A percentile compares a stretch with the other conserved stretches of the same genome.
Conservation (phyloP, 1,140 invertebrate genomes). For the Zaprionus ornatus region DNA sequence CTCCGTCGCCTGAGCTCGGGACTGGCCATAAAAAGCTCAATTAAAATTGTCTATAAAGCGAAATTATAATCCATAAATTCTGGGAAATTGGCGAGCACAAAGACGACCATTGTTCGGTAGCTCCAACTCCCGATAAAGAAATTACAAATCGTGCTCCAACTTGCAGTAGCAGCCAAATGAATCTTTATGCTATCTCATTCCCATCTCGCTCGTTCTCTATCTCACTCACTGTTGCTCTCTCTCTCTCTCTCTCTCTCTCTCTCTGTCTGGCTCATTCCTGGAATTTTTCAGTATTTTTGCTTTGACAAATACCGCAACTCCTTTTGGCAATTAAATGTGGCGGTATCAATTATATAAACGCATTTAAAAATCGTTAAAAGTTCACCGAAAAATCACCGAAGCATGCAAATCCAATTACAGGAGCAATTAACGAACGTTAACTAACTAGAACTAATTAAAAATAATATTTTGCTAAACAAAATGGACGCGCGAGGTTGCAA, state of each 20-base stretch:
- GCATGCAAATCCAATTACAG: conserved; percentile 79
- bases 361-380: conserved; percentile 57
- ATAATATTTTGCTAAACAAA: conserved; percentile 76
- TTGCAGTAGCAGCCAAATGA: conserved; percentile 34
- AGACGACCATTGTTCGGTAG: conserved; percentile 53
- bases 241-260: neutral
- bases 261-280: conserved; percentile 4
- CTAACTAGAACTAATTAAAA: conserved; percentile 82
- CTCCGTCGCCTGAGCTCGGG: neutral
- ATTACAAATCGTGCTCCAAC: conserved; percentile 61
- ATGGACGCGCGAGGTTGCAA: conserved; percentile 23
- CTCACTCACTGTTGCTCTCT: neutral
- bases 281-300: conserved; percentile 34
- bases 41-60: conserved; percentile 81
- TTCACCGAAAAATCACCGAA: conserved; percentile 68
- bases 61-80: conserved; percentile 83
- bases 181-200: conserved; percentile 25
- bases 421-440: conserved; percentile 78
- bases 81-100: conserved; percentile 81
- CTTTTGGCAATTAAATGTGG: conserved; percentile 54
- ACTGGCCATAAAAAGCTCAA: conserved; percentile 76
- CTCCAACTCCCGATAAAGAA: conserved; percentile 55
- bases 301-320: conserved; percentile 47
- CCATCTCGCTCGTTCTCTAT: neutral
- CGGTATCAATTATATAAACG: conserved; percentile 57